Percentiles rank a stretch among this genome's conserved stretches.
These are phyloP conservation scores for Microcebus lehilahytsara DNA, from an alignment of 2,113 vertebrate species.

Conservation along the genomic window DNA sequence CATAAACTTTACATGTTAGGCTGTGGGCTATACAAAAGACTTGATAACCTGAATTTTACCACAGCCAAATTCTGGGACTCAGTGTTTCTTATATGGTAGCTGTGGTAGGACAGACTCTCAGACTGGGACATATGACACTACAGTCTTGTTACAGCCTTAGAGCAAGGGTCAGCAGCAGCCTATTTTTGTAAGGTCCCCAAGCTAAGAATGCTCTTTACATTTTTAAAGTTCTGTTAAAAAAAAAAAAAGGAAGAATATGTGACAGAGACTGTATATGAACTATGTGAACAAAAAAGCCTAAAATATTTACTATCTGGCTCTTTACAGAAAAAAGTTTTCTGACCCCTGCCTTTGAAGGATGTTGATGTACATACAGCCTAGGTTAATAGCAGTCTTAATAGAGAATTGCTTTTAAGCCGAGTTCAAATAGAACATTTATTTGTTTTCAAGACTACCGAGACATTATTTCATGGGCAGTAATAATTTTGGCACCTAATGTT, in stretches of 20 bases:
- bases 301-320: constrained; percentile 32
- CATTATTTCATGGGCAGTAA: neutral
- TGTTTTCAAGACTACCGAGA: constrained; percentile 27
- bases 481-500: constrained; percentile 36
- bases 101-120: neutral
- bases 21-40: neutral
- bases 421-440: constrained; percentile 49
- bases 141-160: neutral
- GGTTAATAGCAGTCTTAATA: constrained; percentile 8
- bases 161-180: neutral
- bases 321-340: neutral
- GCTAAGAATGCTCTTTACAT: constrained; percentile 22
- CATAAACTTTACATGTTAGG: neutral
- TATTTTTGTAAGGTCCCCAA: neutral
- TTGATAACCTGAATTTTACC: constrained; percentile 25
- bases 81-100: neutral
- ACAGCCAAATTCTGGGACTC: constrained; percentile 20
- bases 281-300: constrained; percentile 21
- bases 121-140: neutral
- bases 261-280: neutral
- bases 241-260: neutral
- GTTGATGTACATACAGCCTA: neutral
- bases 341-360: neutral
- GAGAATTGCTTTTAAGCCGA: constrained; percentile 1
- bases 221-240: neutral